Percentiles rank a stretch among this genome's conserved stretches.
Conservation (phyloP, 2,797 vertebrate species). For the Sylvia borin region DNA sequence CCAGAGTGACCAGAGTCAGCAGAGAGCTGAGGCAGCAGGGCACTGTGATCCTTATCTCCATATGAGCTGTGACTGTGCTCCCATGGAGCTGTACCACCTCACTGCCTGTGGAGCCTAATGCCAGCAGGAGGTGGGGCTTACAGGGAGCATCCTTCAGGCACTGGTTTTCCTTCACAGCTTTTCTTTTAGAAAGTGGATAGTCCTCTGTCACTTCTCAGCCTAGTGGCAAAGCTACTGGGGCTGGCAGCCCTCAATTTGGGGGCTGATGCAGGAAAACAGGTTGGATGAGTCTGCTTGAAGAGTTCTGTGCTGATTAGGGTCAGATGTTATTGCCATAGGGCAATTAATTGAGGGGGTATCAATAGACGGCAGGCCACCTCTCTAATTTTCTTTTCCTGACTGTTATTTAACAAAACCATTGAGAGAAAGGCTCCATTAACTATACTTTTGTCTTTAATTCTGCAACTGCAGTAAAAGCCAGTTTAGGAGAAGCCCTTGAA, state of each 20-base stretch:
- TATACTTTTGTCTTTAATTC: constrained; percentile 36
- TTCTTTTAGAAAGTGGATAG: not conserved
- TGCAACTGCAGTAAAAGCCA: not conserved
- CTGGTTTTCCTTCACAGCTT: not conserved
- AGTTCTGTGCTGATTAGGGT: not conserved
- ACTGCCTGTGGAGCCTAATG: not conserved
- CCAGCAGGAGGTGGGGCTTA: not conserved
- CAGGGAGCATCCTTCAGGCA: not conserved
- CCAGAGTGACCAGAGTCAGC: not conserved
- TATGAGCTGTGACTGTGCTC: fast-evolving
- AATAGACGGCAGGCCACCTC: not conserved
- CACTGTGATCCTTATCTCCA: fast-evolving
- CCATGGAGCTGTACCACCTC: not conserved
- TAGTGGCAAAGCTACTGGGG: not conserved
- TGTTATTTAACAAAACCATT: not conserved
- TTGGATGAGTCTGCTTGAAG: not conserved
- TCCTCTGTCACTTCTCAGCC: not conserved
- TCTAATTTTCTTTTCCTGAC: not conserved
- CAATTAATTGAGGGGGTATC: not conserved
- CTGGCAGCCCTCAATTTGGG: not conserved
- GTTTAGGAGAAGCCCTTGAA: constrained; percentile 2
- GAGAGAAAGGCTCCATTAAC: not conserved
- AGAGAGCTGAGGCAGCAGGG: not conserved
- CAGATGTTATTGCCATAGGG: not conserved
- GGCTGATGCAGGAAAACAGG: not conserved